Evolutionary conservation across 2,888 invertebrate species (phyloP).

Genomic region (Merodon equestris): DNA sequence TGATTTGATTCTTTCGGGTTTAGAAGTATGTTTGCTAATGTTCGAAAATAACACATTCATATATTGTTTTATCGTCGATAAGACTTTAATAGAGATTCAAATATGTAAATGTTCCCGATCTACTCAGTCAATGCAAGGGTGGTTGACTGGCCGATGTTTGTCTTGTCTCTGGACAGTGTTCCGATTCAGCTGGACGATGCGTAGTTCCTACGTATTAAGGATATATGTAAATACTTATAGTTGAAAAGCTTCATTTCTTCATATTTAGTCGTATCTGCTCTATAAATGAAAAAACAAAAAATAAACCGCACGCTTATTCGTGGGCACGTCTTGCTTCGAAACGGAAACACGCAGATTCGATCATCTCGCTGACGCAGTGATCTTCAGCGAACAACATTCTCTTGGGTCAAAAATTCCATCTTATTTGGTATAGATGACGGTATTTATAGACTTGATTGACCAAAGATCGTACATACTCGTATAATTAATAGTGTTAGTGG

Average conservation of each 20-base stretch:
- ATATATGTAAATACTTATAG: neutral
- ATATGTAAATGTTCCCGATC: too few species aligned
- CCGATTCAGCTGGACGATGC: too few species aligned
- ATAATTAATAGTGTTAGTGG: constrained; percentile 19
- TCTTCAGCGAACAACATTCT: constrained; percentile 12
- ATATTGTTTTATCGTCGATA: too few species aligned
- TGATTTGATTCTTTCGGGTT: too few species aligned
- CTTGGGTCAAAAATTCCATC: constrained; percentile 33
- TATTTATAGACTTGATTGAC: constrained; percentile 25
- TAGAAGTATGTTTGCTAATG: too few species aligned
- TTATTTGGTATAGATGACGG: constrained; percentile 26
- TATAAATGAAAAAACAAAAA: neutral
- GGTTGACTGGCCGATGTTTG: too few species aligned
- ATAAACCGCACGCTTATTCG: constrained; percentile 13
- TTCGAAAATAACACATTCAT: too few species aligned
- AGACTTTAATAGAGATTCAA: too few species aligned
- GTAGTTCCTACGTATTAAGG: too few species aligned
- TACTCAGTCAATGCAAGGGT: too few species aligned
- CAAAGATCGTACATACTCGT: constrained; percentile 9
- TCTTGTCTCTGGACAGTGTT: too few species aligned
- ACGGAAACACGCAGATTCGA: constrained; percentile 29
- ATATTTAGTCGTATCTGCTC: neutral
- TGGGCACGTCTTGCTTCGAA: constrained; percentile 19
- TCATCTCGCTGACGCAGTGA: constrained; percentile 10
- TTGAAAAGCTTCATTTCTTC: constrained; percentile 27